Conservation (phyloP, 1,140 invertebrate genomes). For the Pararge aegeria region DNA sequence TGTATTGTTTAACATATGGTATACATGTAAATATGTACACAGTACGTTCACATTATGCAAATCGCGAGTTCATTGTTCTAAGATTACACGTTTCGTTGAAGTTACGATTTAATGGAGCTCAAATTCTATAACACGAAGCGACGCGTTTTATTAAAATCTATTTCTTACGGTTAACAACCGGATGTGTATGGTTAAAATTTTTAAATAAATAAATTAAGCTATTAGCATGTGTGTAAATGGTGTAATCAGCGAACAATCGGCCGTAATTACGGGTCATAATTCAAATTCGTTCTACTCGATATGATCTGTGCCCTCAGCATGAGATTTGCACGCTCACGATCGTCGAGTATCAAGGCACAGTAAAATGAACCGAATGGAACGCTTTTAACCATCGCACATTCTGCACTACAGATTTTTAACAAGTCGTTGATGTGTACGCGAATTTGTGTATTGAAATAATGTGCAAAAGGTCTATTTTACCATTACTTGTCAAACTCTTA, state of each 20-base stretch:
- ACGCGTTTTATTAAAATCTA: too few relatives aligned
- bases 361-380: too few relatives aligned
- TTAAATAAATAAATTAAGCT: constrained; percentile 9
- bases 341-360: too few relatives aligned
- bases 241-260: constrained; percentile 8
- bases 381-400: too few relatives aligned
- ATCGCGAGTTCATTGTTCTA: constrained; percentile 6
- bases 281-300: constrained; percentile 19
- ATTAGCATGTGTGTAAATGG: constrained; percentile 6
- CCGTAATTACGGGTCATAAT: constrained; percentile 12
- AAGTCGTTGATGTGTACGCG: too few relatives aligned
- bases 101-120: background rate
- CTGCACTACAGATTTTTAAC: too few relatives aligned
- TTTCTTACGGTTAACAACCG: background rate
- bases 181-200: background rate
- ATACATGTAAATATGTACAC: background rate
- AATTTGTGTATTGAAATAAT: too few relatives aligned
- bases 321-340: too few relatives aligned
- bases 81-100: constrained; percentile 6
- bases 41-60: constrained; percentile 1
- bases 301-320: constrained; percentile 14
- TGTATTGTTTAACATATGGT: constrained; percentile 4
- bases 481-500: constrained; percentile 18
- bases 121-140: too few relatives aligned
- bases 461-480: too few relatives aligned